Evolutionary conservation across 2,113 vertebrate genomes (phyloP).

Genomic region (Pungitius pungitius): DNA sequence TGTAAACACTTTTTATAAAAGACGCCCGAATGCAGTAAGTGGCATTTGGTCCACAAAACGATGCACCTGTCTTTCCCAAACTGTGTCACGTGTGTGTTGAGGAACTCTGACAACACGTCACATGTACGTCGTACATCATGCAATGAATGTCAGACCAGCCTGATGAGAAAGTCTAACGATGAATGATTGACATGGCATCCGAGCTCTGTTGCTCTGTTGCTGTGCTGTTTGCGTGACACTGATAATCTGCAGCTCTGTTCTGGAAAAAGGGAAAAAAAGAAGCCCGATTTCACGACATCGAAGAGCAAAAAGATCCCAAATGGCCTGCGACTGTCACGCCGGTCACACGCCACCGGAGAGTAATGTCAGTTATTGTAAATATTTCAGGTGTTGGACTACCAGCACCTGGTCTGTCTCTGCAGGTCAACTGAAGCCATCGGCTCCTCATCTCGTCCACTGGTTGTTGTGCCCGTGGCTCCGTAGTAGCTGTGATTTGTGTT

Average conservation of each 20-base stretch:
- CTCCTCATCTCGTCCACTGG: constrained; percentile 71
- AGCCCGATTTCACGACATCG: constrained; percentile 12
- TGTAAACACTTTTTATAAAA: constrained; percentile 43
- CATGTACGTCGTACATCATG: constrained; percentile 45
- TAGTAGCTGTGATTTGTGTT: constrained; percentile 80
- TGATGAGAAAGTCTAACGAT: constrained; percentile 37
- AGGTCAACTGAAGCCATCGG: constrained; percentile 61
- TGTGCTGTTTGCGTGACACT: constrained; percentile 30
- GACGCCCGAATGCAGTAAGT: constrained; percentile 14
- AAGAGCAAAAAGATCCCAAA: constrained; percentile 34
- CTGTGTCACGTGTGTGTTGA: constrained; percentile 28
- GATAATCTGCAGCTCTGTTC: constrained; percentile 33
- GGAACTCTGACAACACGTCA: constrained; percentile 34
- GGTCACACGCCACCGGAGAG: neutral
- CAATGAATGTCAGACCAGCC: constrained; percentile 69
- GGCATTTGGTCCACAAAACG: constrained; percentile 25
- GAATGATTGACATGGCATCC: constrained; percentile 27
- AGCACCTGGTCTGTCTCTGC: constrained; percentile 53
- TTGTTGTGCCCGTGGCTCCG: constrained; percentile 79
- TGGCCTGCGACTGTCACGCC: constrained; percentile 12
- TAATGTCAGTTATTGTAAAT: constrained; percentile 65
- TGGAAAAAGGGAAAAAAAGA: neutral
- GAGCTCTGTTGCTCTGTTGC: constrained; percentile 35
- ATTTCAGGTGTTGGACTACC: constrained; percentile 32
- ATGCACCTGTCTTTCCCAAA: constrained; percentile 32